phyloP scores from a whole-genome alignment of 2,113 vertebrate species.

The Saccopteryx bilineata region DNA sequence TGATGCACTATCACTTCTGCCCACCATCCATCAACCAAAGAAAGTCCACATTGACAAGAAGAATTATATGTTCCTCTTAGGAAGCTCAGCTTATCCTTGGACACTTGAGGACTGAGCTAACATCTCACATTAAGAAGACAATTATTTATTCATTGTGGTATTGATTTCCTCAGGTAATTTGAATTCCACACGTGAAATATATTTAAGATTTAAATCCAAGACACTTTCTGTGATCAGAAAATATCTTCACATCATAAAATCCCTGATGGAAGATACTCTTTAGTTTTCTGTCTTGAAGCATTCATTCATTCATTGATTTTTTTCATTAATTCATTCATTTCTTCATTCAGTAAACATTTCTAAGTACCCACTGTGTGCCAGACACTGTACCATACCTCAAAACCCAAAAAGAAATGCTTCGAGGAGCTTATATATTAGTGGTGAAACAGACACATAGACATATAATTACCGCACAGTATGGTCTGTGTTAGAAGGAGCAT shows the following conservation, averaged over 20 bases:
- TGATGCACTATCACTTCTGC: background rate
- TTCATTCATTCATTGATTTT: no score
- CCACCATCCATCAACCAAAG: background rate
- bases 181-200: constrained; percentile 40
- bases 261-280: background rate
- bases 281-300: background rate
- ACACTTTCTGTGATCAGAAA: background rate
- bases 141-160: background rate
- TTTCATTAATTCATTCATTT: background rate
- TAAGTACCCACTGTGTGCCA: background rate
- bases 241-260: background rate
- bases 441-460: background rate
- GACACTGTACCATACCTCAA: background rate
- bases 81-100: background rate
- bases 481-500: background rate
- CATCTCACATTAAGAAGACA: background rate
- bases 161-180: background rate
- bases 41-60: background rate
- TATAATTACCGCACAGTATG: background rate
- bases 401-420: background rate
- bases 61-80: background rate
- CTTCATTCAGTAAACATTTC: constrained; percentile 26
- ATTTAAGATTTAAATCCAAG: constrained; percentile 45
- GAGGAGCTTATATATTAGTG: background rate
- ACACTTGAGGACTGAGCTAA: background rate